Conservation (phyloP, 2,888 invertebrate species). For the Caenorhabditis panamensis region DNA sequence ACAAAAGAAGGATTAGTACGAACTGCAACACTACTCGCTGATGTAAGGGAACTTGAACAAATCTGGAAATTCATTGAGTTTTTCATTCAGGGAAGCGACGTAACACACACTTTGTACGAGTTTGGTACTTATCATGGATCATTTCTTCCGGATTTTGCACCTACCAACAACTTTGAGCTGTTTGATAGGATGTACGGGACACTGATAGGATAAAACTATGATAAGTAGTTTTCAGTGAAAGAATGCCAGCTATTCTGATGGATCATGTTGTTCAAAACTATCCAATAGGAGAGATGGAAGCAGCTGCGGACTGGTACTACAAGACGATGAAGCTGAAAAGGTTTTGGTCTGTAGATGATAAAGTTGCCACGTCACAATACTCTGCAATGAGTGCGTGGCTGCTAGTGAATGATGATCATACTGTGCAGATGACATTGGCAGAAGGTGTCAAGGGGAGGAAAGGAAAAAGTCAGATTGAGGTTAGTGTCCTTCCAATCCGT, state of each 20-base stretch:
- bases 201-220: background rate
- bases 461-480: conserved; percentile 64
- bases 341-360: conserved; percentile 84
- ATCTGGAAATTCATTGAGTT: too few species aligned
- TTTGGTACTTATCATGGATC: conserved; percentile 87
- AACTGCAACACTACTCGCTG: conserved; percentile 52
- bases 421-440: conserved; percentile 74
- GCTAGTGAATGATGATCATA: conserved; percentile 70
- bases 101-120: conserved; percentile 82
- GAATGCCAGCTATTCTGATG: conserved; percentile 88
- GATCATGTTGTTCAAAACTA: conserved; percentile 98
- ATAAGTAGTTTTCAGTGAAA: conserved; percentile 82
- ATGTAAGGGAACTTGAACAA: conserved; percentile 40
- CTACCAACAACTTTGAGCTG: conserved; percentile 64
- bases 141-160: conserved; percentile 90
- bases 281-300: conserved; percentile 92
- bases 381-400: conserved; percentile 74
- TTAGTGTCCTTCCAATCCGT: background rate
- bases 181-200: conserved; percentile 65
- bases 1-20: conserved; percentile 54
- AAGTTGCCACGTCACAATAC: conserved; percentile 69
- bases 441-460: conserved; percentile 70
- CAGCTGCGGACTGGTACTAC: conserved; percentile 85
- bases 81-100: conserved; percentile 68
- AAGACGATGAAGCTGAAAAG: conserved; percentile 82